Conservation (phyloP, 2,797 vertebrate species). For the Cuniculus paca region DNA sequence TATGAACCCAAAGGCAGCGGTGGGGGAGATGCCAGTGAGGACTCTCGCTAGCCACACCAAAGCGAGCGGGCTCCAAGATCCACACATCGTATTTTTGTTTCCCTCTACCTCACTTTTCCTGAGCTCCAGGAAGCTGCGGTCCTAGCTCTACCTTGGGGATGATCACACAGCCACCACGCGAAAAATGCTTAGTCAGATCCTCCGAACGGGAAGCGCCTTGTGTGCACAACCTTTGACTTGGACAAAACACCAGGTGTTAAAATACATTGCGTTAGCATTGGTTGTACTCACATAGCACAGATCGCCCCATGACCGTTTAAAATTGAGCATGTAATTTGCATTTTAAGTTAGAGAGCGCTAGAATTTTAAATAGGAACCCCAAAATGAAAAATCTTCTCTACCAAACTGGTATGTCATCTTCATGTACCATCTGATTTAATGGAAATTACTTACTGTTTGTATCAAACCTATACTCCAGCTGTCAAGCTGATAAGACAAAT, state of each 20-base stretch:
- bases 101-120: background rate
- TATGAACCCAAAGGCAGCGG: background rate
- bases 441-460: constrained; percentile 44
- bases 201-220: too few relatives aligned
- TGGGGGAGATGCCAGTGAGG: background rate
- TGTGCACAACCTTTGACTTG: background rate
- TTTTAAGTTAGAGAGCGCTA: constrained; percentile 51
- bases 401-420: background rate
- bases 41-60: background rate
- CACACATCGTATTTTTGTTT: background rate
- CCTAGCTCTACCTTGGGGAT: background rate
- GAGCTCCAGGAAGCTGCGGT: background rate
- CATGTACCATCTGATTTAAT: constrained; percentile 43
- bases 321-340: constrained; percentile 58
- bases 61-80: accelerated
- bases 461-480: constrained; percentile 19
- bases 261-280: constrained; percentile 44
- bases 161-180: background rate
- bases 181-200: background rate
- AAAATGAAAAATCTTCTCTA: constrained; percentile 63
- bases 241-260: background rate
- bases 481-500: background rate
- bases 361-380: constrained; percentile 65
- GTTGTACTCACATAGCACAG: constrained; percentile 58
- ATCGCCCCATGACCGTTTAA: constrained; percentile 34